These are phyloP conservation scores for Otus scops DNA, from an alignment of 2,797 vertebrate species.

Conservation along the genomic window DNA sequence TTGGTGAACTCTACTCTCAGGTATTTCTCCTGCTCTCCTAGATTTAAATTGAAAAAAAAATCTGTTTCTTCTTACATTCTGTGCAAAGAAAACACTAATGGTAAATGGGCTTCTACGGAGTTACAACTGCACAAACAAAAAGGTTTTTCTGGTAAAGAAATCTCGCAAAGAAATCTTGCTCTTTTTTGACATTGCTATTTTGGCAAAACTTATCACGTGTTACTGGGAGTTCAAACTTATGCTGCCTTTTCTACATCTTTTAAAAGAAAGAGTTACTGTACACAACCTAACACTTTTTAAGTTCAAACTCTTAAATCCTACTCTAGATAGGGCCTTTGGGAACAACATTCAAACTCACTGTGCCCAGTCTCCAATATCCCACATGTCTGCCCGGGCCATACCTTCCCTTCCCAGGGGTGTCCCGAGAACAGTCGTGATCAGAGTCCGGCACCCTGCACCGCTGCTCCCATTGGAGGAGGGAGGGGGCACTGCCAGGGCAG, in stretches of 20 bases:
- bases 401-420: background rate
- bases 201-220: background rate
- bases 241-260: background rate
- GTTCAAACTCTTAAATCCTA: background rate
- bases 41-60: background rate
- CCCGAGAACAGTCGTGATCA: background rate
- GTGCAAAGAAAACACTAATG: background rate
- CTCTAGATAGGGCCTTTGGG: background rate
- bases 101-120: background rate
- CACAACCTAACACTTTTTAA: background rate
- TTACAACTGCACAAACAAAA: background rate
- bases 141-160: background rate
- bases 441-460: background rate
- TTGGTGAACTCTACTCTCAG: background rate
- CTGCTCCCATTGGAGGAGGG: background rate
- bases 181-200: background rate
- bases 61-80: background rate
- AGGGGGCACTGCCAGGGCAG: background rate
- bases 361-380: background rate
- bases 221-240: background rate
- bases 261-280: background rate
- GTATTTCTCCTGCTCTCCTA: background rate
- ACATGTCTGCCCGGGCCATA: background rate
- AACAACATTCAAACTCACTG: background rate
- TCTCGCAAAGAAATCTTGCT: background rate